These are phyloP conservation scores for Triplophysa rosa DNA, from an alignment of 2,113 vertebrate species.

Conservation along the genomic window DNA sequence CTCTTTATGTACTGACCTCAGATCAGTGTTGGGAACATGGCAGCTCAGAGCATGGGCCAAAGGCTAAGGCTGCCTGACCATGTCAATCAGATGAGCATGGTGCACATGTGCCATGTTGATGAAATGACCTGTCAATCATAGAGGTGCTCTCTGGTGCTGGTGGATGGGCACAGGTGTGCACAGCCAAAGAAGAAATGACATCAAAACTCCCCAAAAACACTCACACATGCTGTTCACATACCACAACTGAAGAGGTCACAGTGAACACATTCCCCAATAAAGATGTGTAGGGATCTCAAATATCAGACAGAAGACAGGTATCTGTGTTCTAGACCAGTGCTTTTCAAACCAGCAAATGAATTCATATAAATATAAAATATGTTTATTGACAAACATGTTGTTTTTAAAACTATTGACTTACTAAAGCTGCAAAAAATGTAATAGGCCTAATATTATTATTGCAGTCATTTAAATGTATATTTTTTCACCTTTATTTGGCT, in stretches of 20 bases:
- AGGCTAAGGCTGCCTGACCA: conserved; percentile 33
- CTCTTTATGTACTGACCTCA: conserved; percentile 31
- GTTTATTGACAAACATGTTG: no score
- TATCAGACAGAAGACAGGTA: background rate
- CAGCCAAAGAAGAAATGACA: background rate
- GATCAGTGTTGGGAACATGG: conserved; percentile 31
- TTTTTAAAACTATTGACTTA: no score
- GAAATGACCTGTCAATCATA: conserved; percentile 44
- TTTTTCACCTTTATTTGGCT: no score
- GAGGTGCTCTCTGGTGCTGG: conserved; percentile 9
- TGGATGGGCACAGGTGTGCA: conserved; percentile 28
- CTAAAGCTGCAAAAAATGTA: no score
- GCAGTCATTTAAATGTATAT: no score
- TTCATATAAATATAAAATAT: no score
- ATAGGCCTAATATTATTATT: no score
- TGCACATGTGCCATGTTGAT: conserved; percentile 25
- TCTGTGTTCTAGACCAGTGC: background rate
- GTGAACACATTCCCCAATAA: conserved; percentile 5
- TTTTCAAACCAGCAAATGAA: no score
- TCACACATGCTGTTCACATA: conserved; percentile 9
- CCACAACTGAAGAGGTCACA: conserved; percentile 2
- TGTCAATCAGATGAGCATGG: conserved; percentile 42
- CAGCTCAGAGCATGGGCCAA: conserved; percentile 13
- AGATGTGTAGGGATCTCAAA: background rate
- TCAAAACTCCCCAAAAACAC: conserved; percentile 15